phyloP scores from a whole-genome alignment of 2,888 invertebrate species.

The Epinotia nisella region DNA sequence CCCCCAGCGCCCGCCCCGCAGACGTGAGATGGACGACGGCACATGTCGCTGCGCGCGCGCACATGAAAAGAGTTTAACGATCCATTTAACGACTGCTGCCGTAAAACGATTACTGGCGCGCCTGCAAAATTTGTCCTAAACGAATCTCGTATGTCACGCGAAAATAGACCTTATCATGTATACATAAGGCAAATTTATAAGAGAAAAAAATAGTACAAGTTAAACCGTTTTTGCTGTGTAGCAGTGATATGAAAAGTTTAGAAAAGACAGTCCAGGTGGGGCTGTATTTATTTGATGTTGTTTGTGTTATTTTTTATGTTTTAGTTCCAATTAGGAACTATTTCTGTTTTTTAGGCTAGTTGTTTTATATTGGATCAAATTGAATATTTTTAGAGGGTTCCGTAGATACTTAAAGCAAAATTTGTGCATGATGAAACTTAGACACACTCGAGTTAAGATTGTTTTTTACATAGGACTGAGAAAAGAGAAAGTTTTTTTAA shows the following conservation, averaged over 20 bases:
- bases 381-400: not conserved
- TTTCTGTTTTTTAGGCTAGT: constrained; percentile 11
- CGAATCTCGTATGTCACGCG: not conserved
- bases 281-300: constrained; percentile 30
- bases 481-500: no score
- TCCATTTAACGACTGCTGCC: constrained; percentile 30
- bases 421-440: not conserved
- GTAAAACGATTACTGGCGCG: constrained; percentile 19
- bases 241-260: not conserved
- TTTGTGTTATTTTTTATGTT: constrained; percentile 28
- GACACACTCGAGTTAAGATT: not conserved
- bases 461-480: no score
- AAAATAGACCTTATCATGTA: not conserved
- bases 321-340: constrained; percentile 30
- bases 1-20: not conserved
- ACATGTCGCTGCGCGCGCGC: constrained; percentile 27
- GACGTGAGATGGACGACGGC: not conserved
- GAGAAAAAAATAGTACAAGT: no score
- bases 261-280: constrained; percentile 24
- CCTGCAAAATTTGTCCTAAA: not conserved
- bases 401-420: not conserved
- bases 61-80: constrained; percentile 40
- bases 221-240: not conserved
- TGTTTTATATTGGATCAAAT: not conserved
- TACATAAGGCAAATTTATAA: not conserved